Percentiles rank a stretch among this genome's conserved stretches.
These are phyloP conservation scores for Halyomorpha halys DNA, from an alignment of 1,140 invertebrate genomes.

Conservation along the genomic window DNA sequence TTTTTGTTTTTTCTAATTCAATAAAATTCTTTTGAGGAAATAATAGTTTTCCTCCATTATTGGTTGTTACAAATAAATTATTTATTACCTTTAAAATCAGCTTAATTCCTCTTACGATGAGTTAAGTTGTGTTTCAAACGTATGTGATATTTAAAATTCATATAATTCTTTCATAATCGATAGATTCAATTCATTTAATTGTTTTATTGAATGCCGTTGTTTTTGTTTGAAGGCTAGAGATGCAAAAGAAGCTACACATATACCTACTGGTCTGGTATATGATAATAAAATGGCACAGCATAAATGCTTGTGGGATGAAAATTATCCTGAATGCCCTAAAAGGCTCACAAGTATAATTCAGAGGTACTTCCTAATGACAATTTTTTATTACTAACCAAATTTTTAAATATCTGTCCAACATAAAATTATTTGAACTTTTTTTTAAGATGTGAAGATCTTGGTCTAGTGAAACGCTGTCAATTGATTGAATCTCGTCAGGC, in stretches of 20 bases:
- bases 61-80: no score
- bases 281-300: constrained; percentile 68
- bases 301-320: constrained; percentile 67
- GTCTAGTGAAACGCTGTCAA: constrained; percentile 57
- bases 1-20: no score
- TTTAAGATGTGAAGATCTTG: constrained; percentile 58
- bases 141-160: no score
- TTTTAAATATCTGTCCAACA: not conserved
- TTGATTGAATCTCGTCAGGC: constrained; percentile 47
- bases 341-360: constrained; percentile 58
- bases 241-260: constrained; percentile 44
- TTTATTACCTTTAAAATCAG: no score
- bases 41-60: no score
- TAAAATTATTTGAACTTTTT: constrained; percentile 11
- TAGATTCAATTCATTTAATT: no score
- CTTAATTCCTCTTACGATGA: no score
- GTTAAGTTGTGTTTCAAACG: no score
- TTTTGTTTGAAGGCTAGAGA: constrained; percentile 45
- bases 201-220: not conserved
- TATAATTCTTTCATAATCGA: no score
- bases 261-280: constrained; percentile 64
- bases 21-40: no score
- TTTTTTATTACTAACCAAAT: not conserved
- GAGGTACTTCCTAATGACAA: constrained; percentile 38
- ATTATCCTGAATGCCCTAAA: constrained; percentile 72